A percentile compares a stretch with the other conserved stretches of the same genome.
These are phyloP conservation scores for Spea multiplicata DNA, from an alignment of 2,113 vertebrate genomes.

Conservation along the genomic window DNA sequence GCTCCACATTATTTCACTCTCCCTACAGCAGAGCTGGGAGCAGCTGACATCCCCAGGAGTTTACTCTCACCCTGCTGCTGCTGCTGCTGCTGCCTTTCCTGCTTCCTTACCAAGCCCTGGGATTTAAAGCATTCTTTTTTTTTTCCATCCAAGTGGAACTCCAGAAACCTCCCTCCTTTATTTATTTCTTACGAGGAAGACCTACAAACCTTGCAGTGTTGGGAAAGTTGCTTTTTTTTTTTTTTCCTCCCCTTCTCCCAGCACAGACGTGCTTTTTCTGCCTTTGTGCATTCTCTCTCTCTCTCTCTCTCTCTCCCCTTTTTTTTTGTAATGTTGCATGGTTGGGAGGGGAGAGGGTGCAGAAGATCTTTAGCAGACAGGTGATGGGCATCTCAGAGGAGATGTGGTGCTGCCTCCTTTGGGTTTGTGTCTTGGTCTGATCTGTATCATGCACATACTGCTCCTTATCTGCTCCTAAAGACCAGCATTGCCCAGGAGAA, in stretches of 20 bases:
- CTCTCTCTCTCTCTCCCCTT: background rate
- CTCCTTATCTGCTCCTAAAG: constrained; percentile 62
- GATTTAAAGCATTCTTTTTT: constrained; percentile 35
- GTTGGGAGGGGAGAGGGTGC: constrained; percentile 51
- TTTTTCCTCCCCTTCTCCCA: background rate
- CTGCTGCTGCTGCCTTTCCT: too few species aligned
- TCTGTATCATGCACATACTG: constrained; percentile 73
- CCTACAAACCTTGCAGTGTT: constrained; percentile 10
- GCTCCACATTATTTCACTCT: constrained; percentile 54
- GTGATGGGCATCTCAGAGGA: constrained; percentile 67
- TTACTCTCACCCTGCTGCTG: constrained; percentile 9
- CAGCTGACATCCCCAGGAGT: constrained; percentile 50
- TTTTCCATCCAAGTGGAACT: constrained; percentile 47
- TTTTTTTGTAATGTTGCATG: constrained; percentile 9
- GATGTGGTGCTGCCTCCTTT: constrained; percentile 62
- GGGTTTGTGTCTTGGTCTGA: constrained; percentile 68
- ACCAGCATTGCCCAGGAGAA: constrained; percentile 51
- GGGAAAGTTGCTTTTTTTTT: constrained; percentile 27
- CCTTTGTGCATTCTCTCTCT: constrained; percentile 17
- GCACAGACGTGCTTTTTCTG: background rate
- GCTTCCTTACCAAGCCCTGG: constrained; percentile 6
- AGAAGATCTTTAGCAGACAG: constrained; percentile 61
- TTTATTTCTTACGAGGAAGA: constrained; percentile 49
- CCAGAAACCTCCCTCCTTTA: constrained; percentile 49
- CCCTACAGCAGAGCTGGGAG: constrained; percentile 51